Evolutionary conservation across 2,797 vertebrate species (phyloP), one percentile per base, ranked within the genome.

Genomic region (Leucoraja ocellata): DNA sequence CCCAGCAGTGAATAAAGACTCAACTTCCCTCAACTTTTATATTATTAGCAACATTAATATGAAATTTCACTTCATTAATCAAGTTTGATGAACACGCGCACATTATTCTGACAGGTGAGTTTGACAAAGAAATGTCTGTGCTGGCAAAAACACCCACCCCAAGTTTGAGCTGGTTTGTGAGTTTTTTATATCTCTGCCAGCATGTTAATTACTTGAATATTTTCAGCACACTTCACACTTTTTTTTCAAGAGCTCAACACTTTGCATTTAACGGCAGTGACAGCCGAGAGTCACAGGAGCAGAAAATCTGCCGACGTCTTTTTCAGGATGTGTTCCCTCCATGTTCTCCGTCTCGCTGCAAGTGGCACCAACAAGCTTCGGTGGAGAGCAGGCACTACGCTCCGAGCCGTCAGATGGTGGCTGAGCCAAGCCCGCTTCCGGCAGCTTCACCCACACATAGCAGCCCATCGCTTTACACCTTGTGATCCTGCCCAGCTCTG

Each of bases 151-250:
- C 46, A 28, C 61, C 81, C 54, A 54, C 4, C 46, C 21, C 63
- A 36, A 68, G n/a, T 88, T 88, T 68, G 32, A 88, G 61, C 84
- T 36, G 16, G 8, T 63, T 88, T 68, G n/a, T 68, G 61, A 68
- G 84, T 0, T 88, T 88, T 68, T 88, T 36, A 65, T 68, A 81
- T 97, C 94, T 95, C 94, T 95, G 96, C 96, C 94, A 96, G 95
- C 96, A 96, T 96, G 95, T 96, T 97, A 97, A 97, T 96, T 96
- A 96, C 95, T 96, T 86, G 96, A 97, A 96, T 96, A 96, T 95
- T 96, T 96, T 96, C 84, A 96, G 96, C 95, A 96, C 95, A 95
- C 96, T 93, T 95, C 95, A 95, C 95, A 94, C 94, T 96, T 96
- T 93, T 78, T 88, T 78, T 88, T 88, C 84, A 88, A 63, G 21